Conservation (phyloP, 2,113 vertebrate genomes). For the Tamias sibiricus region DNA sequence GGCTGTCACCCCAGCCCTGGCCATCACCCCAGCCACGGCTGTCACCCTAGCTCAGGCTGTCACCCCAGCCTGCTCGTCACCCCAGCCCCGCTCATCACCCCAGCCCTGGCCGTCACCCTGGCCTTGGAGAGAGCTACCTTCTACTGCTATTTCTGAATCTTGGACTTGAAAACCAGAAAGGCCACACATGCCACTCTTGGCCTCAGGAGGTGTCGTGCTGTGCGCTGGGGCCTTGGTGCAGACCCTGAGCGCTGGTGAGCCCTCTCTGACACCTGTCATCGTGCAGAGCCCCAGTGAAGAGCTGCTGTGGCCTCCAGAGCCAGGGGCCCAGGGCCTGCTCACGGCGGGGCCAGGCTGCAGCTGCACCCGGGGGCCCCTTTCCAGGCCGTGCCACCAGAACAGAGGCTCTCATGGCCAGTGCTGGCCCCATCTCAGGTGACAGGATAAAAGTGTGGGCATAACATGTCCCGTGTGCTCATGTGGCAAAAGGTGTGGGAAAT, state of each 20-base stretch:
- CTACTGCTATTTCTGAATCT: not conserved
- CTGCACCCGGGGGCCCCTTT: fast-evolving
- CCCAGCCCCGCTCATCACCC: fast-evolving
- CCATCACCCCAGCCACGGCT: fast-evolving
- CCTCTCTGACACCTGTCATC: too few species aligned
- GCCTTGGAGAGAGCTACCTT: too few species aligned
- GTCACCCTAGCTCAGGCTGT: too few species aligned
- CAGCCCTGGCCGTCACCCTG: too few species aligned
- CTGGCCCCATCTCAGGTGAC: fast-evolving
- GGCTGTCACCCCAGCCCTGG: too few species aligned
- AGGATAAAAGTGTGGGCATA: too few species aligned
- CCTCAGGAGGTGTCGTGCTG: not conserved
- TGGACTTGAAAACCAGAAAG: not conserved
- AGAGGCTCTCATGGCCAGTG: not conserved
- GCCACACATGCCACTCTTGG: fast-evolving
- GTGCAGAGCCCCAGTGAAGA: not conserved
- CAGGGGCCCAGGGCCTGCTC: fast-evolving
- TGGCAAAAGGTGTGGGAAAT: not conserved
- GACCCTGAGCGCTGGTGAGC: not conserved
- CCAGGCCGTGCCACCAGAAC: not conserved
- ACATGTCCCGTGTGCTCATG: fast-evolving
- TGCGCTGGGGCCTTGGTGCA: too few species aligned
- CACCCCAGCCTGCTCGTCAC: too few species aligned
- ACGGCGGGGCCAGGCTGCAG: fast-evolving
- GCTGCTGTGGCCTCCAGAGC: fast-evolving